phyloP scores from a whole-genome alignment of 2,888 invertebrate genomes.

The Drosophila pseudotalamancana region DNA sequence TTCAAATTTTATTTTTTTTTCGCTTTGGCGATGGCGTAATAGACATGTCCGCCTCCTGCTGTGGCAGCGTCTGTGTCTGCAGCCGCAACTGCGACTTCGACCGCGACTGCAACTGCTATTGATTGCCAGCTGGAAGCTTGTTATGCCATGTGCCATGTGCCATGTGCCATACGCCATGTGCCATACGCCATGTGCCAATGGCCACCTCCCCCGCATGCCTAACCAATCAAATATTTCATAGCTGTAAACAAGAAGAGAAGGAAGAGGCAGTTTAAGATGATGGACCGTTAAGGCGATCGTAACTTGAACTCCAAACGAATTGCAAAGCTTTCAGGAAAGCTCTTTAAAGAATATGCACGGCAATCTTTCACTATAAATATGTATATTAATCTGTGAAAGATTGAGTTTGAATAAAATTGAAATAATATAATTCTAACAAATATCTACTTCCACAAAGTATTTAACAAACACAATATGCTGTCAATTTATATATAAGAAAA shows the following conservation, averaged over 20 bases:
- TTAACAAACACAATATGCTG: too few species aligned
- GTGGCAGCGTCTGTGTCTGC: conserved; percentile 44
- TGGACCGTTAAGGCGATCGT: not conserved
- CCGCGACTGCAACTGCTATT: conserved; percentile 33
- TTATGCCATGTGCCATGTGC: conserved; percentile 30
- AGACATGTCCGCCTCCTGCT: conserved; percentile 63
- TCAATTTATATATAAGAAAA: too few species aligned
- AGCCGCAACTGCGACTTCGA: conserved; percentile 32
- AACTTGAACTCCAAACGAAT: conserved; percentile 23
- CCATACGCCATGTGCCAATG: too few species aligned
- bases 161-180: conserved; percentile 11
- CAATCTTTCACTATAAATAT: too few species aligned
- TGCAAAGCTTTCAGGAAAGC: not conserved
- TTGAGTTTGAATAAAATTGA: too few species aligned
- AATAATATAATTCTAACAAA: too few species aligned
- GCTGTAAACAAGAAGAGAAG: conserved; percentile 1
- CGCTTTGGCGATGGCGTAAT: conserved; percentile 70
- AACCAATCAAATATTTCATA: not conserved
- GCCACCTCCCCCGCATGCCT: not conserved
- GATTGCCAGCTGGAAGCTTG: conserved; percentile 56
- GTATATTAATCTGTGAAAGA: too few species aligned
- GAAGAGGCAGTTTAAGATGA: not conserved
- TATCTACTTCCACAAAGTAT: too few species aligned
- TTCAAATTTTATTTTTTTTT: conserved; percentile 23
- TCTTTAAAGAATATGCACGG: too few species aligned